phyloP scores from a whole-genome alignment of 2,888 invertebrate species.

The Athripsodes cinereus region DNA sequence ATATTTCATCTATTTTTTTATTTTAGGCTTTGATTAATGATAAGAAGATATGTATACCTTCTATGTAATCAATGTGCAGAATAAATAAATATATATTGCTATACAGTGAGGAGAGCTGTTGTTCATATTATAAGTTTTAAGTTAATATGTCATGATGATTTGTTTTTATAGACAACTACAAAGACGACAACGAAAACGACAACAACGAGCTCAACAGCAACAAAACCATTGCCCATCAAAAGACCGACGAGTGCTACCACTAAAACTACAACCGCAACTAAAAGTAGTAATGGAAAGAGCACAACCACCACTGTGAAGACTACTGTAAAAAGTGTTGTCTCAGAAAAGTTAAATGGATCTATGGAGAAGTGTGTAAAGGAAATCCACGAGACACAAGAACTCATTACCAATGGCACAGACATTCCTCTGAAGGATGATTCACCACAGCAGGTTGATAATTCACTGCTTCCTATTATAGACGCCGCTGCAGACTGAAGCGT shows the following conservation, averaged over 20 bases:
- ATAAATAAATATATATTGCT: too few species aligned
- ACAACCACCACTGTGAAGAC: slow-evolving; percentile 15
- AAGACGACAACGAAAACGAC: slow-evolving; percentile 33
- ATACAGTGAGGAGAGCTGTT: too few species aligned
- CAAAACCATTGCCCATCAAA: slow-evolving; percentile 27
- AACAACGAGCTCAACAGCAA: slow-evolving; percentile 28
- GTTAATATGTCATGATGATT: background rate
- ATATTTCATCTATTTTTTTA: too few species aligned
- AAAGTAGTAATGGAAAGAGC: background rate
- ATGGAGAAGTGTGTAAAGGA: slow-evolving; percentile 19
- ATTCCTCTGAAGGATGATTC: slow-evolving; percentile 25
- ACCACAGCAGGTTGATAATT: slow-evolving; percentile 25
- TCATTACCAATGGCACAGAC: slow-evolving; percentile 18
- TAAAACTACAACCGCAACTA: slow-evolving; percentile 18
- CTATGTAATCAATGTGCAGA: too few species aligned
- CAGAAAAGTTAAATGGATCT: slow-evolving; percentile 28
- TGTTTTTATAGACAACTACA: slow-evolving; percentile 26
- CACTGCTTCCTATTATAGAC: slow-evolving; percentile 22
- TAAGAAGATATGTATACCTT: too few species aligned
- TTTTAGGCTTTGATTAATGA: too few species aligned
- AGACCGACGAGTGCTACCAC: slow-evolving; percentile 23
- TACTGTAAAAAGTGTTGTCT: slow-evolving; percentile 28
- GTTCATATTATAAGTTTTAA: too few species aligned
- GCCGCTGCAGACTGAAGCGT: slow-evolving; percentile 22
- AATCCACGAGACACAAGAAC: slow-evolving; percentile 15